Base-by-base conservation (phyloP, 2,797 vertebrate genomes). In the Caiman crocodilus region DNA sequence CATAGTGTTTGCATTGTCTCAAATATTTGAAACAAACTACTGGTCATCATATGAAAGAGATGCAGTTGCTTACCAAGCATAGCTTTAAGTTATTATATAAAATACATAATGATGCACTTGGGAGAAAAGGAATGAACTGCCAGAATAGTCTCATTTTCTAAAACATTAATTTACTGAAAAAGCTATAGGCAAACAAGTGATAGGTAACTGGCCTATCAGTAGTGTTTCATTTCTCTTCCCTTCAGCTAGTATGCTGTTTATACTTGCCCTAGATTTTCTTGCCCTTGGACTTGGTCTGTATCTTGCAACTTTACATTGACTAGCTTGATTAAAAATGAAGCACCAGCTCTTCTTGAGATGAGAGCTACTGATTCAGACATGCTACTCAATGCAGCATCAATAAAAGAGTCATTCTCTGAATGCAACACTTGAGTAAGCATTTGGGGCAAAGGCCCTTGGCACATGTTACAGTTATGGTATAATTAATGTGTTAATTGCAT, bases 381-480 rank as follows among this genome's bases (percentile, higher is more conserved):
- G 50, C 26, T 81, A 55, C 61, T 59, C 77, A 73, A 64, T 92
- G 65, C 79, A 94, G 56, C 35, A 23, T 69, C 60, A 59, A 26
- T n/a, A 73, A 82, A 88, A 91, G 2, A 10, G 10, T 35, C 18
- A 58, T 78, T 59, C 59, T 82, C 90, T 88, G 77, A 80, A 35
- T 30, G 87, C n/a, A 94, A 63, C 42, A 23, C 17, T 91, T 79
- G 67, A 90, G 79, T 82, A 87, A 92, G 30, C 16, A 35, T 73
- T 73, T 35, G 42, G 42, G 42, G 11, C 42, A 50, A 50, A 50
- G 42, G 42, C 42, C 42, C 42, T 10, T 50, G 42, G 42, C 42
- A 50, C 42, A 50, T 50, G 42, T 50, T 50, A 50, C 42, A 50
- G 42, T 50, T 50, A 50, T 50, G 42, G 42, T 50, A 50, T 50